These are phyloP conservation scores for Clarias laeviceps DNA, from an alignment of 2,797 vertebrate genomes.

Conservation along the genomic window DNA sequence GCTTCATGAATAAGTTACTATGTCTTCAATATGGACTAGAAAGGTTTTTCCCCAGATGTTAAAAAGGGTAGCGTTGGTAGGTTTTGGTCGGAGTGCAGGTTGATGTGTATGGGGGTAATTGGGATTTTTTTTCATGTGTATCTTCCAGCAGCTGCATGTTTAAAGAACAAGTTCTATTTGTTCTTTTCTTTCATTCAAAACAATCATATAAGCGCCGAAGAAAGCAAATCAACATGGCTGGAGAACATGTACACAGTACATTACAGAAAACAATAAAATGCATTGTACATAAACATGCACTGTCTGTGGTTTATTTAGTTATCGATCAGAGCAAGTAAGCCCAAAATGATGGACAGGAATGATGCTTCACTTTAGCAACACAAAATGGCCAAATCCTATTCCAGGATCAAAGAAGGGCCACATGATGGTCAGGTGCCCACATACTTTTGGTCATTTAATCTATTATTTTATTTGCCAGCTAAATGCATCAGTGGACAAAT, in stretches of 20 bases:
- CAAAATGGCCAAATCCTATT: no score
- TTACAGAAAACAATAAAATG: background rate
- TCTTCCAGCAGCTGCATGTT: background rate
- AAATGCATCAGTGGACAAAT: background rate
- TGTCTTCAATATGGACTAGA: no score
- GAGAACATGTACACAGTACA: background rate
- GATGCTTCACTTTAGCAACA: background rate
- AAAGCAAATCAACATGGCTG: background rate
- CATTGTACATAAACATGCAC: background rate
- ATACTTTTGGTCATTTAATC: background rate
- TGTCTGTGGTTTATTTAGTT: background rate
- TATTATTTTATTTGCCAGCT: background rate
- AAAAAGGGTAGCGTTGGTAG: background rate
- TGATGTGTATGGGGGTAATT: background rate
- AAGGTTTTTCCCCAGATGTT: background rate
- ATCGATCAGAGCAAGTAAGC: background rate
- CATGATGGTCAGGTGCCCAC: background rate
- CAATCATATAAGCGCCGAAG: background rate
- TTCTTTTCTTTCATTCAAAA: background rate
- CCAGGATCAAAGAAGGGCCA: background rate
- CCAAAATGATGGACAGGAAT: background rate
- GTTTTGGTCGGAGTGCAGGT: no score
- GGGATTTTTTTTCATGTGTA: background rate
- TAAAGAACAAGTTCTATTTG: background rate
- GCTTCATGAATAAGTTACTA: background rate